Conservation (phyloP, 2,797 vertebrate genomes). For the Acropternis orthonyx region DNA sequence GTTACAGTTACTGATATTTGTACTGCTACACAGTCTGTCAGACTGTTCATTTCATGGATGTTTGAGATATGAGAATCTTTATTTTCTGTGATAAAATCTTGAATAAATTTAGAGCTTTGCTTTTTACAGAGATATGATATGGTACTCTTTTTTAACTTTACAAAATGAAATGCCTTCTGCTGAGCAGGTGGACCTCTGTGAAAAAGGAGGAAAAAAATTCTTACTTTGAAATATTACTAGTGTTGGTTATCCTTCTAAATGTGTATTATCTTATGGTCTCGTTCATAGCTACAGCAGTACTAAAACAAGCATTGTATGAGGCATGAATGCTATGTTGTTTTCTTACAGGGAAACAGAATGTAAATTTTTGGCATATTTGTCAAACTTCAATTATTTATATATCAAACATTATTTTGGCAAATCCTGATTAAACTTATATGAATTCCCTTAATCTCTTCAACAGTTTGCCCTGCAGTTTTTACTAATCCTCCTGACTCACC, state of each 20-base stretch:
- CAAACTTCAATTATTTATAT: constrained; percentile 10
- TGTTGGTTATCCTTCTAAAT: background rate
- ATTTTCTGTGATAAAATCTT: background rate
- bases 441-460: background rate
- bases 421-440: background rate
- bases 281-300: background rate
- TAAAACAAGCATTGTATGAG: background rate
- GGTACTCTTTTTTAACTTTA: background rate
- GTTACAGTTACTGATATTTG: background rate
- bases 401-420: background rate
- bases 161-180: background rate
- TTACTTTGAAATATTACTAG: background rate
- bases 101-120: background rate
- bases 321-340: background rate
- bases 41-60: background rate
- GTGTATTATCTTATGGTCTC: background rate
- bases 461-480: background rate
- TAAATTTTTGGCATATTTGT: background rate
- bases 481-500: background rate
- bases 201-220: background rate
- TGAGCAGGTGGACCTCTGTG: background rate
- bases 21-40: background rate
- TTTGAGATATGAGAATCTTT: background rate
- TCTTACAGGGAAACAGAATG: background rate
- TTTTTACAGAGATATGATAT: background rate